These are phyloP conservation scores for Tuberolachnus salignus DNA, from an alignment of 2,888 invertebrate species.

Conservation along the genomic window DNA sequence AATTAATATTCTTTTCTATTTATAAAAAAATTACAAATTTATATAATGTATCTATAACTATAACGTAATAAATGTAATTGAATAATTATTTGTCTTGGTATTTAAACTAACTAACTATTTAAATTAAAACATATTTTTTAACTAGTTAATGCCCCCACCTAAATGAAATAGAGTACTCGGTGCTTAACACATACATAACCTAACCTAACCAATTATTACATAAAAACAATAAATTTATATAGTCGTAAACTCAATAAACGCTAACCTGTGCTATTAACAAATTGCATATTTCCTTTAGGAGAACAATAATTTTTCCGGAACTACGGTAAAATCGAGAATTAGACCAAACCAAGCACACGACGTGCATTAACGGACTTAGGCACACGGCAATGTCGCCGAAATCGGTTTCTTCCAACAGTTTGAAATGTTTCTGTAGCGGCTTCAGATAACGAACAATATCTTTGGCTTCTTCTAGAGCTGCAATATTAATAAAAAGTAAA, in stretches of 20 bases:
- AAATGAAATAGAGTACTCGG: no score
- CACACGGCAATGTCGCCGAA: constrained; percentile 81
- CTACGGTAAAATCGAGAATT: constrained; percentile 89
- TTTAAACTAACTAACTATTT: no score
- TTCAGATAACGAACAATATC: constrained; percentile 87
- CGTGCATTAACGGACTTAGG: constrained; percentile 82
- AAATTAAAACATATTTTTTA: no score
- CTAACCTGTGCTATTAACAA: constrained; percentile 83
- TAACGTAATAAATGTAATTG: no score
- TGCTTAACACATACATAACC: no score
- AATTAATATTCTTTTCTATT: no score
- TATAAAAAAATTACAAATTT: no score
- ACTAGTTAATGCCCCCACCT: no score
- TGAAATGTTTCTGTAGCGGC: constrained; percentile 81
- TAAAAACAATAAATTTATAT: no score
- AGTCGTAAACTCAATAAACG: not conserved
- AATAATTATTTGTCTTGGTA: no score
- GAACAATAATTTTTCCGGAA: constrained; percentile 84
- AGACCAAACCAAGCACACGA: constrained; percentile 88
- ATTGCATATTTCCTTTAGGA: constrained; percentile 89
- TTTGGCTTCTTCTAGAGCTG: constrained; percentile 86
- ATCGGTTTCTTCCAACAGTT: constrained; percentile 80
- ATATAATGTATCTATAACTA: no score
- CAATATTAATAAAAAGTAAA: constrained; percentile 57
- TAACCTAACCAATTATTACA: no score